Evolutionary conservation across 2,888 invertebrate species (phyloP), one percentile per base, ranked within the genome.

Genomic region (Drosophila birchii): DNA sequence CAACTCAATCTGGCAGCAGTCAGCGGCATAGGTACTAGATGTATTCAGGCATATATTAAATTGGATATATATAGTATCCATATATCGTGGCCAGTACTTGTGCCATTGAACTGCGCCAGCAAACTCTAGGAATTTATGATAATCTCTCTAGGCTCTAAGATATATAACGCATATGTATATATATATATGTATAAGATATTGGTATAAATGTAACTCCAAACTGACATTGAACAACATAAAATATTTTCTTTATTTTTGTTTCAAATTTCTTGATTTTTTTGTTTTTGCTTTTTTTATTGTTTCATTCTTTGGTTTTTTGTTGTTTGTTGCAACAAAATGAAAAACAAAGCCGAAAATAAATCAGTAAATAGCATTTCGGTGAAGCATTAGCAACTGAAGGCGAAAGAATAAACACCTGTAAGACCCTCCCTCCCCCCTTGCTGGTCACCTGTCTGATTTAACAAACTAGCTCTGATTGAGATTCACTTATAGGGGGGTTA

Each of bases 191-290:
- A 64, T 75, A 49, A 49, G 64, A 44, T 66, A 58, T 83, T 71
- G 80, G 81, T 79, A 81, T 76, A 80, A 81, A 84, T 86, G 88
- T 86, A 87, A 88, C 86, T 87, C 86, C 86, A 87, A 87, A 87
- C 86, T 87, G 86, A 87, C 86, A 87, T 87, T 85, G 86, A 86
- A 85, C 89, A 87, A 87, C 86, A 87, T 88, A 87, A 87, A 87
- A 87, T 86, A 86, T 84, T 84, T 84, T 84, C 86, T 75, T 86
- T 80, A 79, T 60, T 57, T 61, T 51, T 64, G 32, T 72, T 23
- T 80, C 55, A 55, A 63, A 16, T 60, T 63, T 53, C 49, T 41
- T 51, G 69, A n/a, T 34, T 60, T 67, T 62, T 59, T 34, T 57
- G 47, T 47, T 72, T 45, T 60, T 45, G 39, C 47, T 44, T 64